phyloP scores from a whole-genome alignment of 2,113 vertebrate genomes.

The Gymnorhina tibicen region DNA sequence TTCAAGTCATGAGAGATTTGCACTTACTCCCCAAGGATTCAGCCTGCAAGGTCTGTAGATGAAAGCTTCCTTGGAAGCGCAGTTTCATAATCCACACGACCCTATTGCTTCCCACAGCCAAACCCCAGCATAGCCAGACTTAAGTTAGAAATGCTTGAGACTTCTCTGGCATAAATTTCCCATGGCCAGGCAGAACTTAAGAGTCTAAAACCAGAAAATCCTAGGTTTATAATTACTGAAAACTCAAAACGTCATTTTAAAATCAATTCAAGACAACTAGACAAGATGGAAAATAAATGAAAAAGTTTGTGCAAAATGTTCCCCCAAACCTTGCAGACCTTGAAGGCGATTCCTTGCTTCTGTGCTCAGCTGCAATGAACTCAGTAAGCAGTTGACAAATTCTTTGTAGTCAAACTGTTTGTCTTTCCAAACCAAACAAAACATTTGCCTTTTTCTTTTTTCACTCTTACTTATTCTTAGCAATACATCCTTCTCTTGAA shows the following conservation, averaged over 20 bases:
- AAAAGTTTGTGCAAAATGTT: neutral
- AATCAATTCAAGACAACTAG: neutral
- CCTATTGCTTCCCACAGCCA: neutral
- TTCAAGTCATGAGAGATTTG: neutral
- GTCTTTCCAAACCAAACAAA: neutral
- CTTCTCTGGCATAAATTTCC: neutral
- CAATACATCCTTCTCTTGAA: neutral
- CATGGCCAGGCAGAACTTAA: neutral
- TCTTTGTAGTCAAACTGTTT: neutral
- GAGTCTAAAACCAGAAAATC: neutral
- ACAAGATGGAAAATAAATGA: neutral
- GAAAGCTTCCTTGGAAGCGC: neutral
- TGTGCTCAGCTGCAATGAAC: neutral
- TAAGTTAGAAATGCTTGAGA: neutral
- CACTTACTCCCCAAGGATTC: neutral
- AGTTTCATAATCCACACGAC: neutral
- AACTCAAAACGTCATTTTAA: neutral
- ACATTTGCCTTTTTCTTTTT: neutral
- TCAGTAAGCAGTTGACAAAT: neutral
- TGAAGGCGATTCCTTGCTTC: neutral
- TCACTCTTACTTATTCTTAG: neutral
- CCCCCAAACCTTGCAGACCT: neutral
- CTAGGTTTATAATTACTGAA: neutral
- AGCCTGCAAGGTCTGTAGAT: neutral
- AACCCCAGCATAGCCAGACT: neutral